A percentile compares a stretch with the other conserved stretches of the same genome.
phyloP scores from a whole-genome alignment of 2,113 vertebrate genomes.

The Tetrax tetrax region DNA sequence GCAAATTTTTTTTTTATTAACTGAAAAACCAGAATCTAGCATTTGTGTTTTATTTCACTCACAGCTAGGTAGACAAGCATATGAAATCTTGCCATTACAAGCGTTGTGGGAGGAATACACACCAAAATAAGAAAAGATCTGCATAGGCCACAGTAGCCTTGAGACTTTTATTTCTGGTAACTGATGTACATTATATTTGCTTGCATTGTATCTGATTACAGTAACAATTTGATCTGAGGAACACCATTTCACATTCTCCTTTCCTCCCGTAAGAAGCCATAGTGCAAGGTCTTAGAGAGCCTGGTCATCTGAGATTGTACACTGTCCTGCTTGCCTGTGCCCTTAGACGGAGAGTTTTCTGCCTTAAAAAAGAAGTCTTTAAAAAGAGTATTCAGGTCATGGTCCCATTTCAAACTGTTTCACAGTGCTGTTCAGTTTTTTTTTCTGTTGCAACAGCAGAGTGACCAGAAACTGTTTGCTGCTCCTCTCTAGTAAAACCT shows the following conservation, averaged over 20 bases:
- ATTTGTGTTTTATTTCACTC: neutral
- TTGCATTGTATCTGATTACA: neutral
- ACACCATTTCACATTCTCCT: neutral
- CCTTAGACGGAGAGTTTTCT: neutral
- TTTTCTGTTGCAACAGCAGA: neutral
- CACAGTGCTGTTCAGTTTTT: neutral
- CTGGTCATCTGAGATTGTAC: neutral
- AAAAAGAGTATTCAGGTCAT: neutral
- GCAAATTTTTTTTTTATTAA: neutral
- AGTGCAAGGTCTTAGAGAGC: neutral
- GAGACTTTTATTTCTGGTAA: neutral
- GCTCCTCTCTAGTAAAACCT: neutral
- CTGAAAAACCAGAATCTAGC: neutral
- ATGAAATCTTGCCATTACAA: neutral
- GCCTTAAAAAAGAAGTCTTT: neutral
- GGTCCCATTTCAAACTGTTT: neutral
- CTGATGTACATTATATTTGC: neutral
- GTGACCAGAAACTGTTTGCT: neutral
- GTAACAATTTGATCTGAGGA: neutral
- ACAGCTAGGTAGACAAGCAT: neutral
- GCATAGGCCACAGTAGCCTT: neutral
- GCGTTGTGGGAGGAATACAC: neutral
- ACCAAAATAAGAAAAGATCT: neutral
- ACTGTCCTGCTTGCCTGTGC: neutral
- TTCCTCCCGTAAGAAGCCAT: neutral